These are phyloP conservation scores for Lutraria lutraria DNA, from an alignment of 2,888 invertebrate species.

Conservation along the genomic window DNA sequence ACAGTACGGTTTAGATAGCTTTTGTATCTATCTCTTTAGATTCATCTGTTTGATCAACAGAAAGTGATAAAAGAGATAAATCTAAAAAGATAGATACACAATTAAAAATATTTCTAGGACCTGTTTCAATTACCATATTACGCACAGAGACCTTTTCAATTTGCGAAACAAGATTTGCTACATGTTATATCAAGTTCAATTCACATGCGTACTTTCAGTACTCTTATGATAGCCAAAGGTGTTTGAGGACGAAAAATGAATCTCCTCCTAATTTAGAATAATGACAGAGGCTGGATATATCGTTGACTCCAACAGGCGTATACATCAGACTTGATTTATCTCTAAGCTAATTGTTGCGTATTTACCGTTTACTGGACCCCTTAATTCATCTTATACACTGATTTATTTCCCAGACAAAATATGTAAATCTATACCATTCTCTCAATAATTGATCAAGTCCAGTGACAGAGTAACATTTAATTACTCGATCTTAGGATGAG, in stretches of 20 bases:
- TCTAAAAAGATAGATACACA: too few species aligned
- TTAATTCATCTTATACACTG: background rate
- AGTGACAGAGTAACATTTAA: slow-evolving; percentile 4
- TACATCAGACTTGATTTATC: background rate
- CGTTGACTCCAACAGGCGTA: background rate
- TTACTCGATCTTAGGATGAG: slow-evolving; percentile 7
- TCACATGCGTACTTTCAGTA: too few species aligned
- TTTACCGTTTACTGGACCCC: background rate
- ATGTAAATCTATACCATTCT: slow-evolving; percentile 15
- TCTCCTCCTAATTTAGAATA: background rate
- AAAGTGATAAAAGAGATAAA: too few species aligned
- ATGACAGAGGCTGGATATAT: background rate
- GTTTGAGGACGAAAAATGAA: background rate
- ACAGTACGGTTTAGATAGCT: too few species aligned
- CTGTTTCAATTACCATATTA: too few species aligned
- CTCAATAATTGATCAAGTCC: slow-evolving; percentile 24
- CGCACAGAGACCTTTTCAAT: too few species aligned
- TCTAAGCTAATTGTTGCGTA: background rate
- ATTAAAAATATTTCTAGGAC: too few species aligned
- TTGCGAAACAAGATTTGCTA: too few species aligned
- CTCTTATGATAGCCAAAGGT: too few species aligned
- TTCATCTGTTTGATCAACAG: too few species aligned
- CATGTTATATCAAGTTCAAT: too few species aligned
- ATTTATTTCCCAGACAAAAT: slow-evolving; percentile 25
- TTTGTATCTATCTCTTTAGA: too few species aligned